A percentile compares a stretch with the other conserved stretches of the same genome.
Evolutionary conservation across 37 sponge, comb jelly and placozoan species (phyloP).

Genomic region (Ephydatia muelleri): DNA sequence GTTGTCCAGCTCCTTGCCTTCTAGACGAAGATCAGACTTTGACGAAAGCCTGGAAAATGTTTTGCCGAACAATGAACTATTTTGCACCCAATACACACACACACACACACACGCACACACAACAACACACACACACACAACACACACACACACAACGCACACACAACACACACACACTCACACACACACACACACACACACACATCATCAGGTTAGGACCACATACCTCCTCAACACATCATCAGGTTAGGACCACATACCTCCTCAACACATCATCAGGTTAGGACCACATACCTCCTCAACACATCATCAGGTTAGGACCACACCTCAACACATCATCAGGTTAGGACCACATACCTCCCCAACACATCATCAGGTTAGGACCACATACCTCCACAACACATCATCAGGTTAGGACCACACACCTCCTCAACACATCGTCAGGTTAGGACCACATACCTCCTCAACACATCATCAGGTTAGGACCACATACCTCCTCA

Average conservation of each 20-base stretch:
- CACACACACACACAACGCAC: not conserved
- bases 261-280: not conserved
- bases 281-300: slow-evolving; percentile 34
- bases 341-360: slow-evolving; percentile 29
- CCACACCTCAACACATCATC: not conserved
- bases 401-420: not conserved
- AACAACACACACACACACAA: not conserved
- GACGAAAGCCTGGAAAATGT: not conserved
- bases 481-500: slow-evolving; percentile 45
- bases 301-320: too few relatives aligned
- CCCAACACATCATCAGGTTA: slow-evolving; percentile 39
- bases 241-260: too few relatives aligned
- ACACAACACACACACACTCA: not conserved
- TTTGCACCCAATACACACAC: not conserved
- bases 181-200: not conserved
- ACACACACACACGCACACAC: not conserved
- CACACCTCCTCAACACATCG: slow-evolving; percentile 54
- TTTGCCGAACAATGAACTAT: not conserved
- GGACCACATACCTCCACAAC: not conserved
- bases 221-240: not conserved
- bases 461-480: not conserved
- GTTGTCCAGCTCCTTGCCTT: not conserved
- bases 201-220: not conserved
- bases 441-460: too few relatives aligned
- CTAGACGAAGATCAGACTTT: not conserved